A percentile compares a stretch with the other conserved stretches of the same genome.
Evolutionary conservation across 2,797 vertebrate genomes (phyloP).

Genomic region (Semaprochilodus insignis): DNA sequence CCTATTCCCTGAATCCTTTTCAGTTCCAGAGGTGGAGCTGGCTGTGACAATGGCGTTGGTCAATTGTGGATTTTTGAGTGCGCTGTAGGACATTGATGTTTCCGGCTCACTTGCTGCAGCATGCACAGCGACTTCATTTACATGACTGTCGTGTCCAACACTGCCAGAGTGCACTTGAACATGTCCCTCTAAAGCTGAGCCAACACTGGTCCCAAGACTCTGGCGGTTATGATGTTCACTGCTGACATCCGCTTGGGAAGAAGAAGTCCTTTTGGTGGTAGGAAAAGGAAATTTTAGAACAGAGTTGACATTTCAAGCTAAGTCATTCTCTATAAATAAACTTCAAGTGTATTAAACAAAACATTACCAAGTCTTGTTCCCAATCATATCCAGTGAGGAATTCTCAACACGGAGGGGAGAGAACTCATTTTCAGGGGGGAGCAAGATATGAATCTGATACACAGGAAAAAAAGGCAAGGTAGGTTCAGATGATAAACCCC

Average conservation of each 20-base stretch:
- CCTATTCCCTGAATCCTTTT: conserved; percentile 13
- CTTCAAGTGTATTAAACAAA: neutral
- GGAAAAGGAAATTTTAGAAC: neutral
- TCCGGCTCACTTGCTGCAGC: neutral
- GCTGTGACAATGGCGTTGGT: neutral
- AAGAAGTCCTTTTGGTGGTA: conserved; percentile 24
- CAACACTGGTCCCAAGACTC: neutral
- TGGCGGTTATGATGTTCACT: conserved; percentile 5
- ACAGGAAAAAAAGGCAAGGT: neutral
- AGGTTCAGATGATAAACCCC: neutral
- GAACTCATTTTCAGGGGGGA: neutral
- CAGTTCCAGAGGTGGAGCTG: neutral
- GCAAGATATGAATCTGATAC: neutral
- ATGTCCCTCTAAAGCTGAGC: conserved; percentile 26
- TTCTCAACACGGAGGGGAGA: conserved; percentile 16
- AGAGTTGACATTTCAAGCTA: neutral
- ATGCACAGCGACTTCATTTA: neutral
- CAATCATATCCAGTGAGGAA: neutral
- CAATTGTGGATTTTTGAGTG: neutral
- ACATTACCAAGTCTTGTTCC: conserved; percentile 32
- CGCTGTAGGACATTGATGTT: neutral
- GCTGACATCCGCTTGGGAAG: neutral
- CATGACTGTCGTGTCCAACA: neutral
- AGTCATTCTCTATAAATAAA: neutral
- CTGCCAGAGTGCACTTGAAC: neutral